Percentiles rank a stretch among this genome's conserved stretches.
Conservation (phyloP, 2,888 invertebrate genomes). For the Imbricaverruca yamaguchii region DNA sequence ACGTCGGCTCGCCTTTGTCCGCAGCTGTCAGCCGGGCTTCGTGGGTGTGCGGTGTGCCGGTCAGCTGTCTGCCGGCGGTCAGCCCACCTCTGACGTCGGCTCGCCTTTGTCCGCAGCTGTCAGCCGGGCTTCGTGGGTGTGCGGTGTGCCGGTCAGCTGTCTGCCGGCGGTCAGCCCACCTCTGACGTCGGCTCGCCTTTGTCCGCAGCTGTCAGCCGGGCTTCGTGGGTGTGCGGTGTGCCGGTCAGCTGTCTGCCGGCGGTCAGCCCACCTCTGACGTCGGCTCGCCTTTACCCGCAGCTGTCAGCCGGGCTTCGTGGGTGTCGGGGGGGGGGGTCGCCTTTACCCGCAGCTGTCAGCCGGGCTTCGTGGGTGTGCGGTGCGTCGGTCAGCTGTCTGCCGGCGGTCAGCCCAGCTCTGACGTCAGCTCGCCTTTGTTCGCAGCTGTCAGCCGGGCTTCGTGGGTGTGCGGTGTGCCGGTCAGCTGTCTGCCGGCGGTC, state of each 20-base stretch:
- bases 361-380: slow-evolving; percentile 4
- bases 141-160: background rate
- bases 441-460: slow-evolving; percentile 41
- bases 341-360: background rate
- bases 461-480: slow-evolving; percentile 40
- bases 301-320: background rate
- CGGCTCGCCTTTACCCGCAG: slow-evolving; percentile 1
- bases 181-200: slow-evolving; percentile 28
- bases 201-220: slow-evolving; percentile 40
- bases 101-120: background rate
- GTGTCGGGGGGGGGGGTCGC: background rate
- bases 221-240: slow-evolving; percentile 40
- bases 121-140: background rate
- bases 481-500: background rate
- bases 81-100: too few species aligned
- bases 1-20: too few species aligned
- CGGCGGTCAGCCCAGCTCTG: background rate
- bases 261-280: background rate
- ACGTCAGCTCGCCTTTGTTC: slow-evolving; percentile 32
- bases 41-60: too few species aligned
- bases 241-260: slow-evolving; percentile 32
- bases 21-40: too few species aligned
- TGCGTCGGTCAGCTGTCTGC: background rate
- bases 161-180: background rate
- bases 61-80: too few species aligned